These are phyloP conservation scores for Actias luna DNA, from an alignment of 2,888 invertebrate genomes.

Conservation along the genomic window DNA sequence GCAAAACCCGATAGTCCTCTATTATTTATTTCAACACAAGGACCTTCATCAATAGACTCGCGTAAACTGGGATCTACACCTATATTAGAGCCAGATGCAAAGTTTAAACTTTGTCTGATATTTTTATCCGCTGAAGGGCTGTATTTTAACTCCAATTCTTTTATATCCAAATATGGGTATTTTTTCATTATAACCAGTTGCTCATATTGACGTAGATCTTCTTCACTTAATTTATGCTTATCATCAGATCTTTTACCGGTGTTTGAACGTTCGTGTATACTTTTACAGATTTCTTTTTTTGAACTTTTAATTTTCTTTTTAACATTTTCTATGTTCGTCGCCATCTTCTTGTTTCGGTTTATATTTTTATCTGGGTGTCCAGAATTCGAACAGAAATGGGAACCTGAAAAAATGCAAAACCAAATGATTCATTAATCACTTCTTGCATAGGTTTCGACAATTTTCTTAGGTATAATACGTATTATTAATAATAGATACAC, in stretches of 20 bases:
- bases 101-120: slow-evolving; percentile 47
- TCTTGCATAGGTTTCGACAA: too few species aligned
- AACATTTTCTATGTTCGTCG: slow-evolving; percentile 40
- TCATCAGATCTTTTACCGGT: slow-evolving; percentile 26
- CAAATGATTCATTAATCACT: neutral
- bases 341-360: slow-evolving; percentile 48
- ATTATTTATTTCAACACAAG: slow-evolving; percentile 67
- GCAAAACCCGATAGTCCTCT: slow-evolving; percentile 69
- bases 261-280: slow-evolving; percentile 35
- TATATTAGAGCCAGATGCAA: slow-evolving; percentile 37
- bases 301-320: slow-evolving; percentile 46
- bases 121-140: slow-evolving; percentile 50
- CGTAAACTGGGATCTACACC: slow-evolving; percentile 50
- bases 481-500: too few species aligned
- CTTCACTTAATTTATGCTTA: slow-evolving; percentile 48
- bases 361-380: slow-evolving; percentile 29
- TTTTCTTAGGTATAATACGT: too few species aligned
- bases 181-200: slow-evolving; percentile 73
- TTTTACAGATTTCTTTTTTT: slow-evolving; percentile 39
- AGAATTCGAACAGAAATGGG: slow-evolving; percentile 31
- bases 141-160: slow-evolving; percentile 59
- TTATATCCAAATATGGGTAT: slow-evolving; percentile 68
- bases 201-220: slow-evolving; percentile 62
- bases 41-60: slow-evolving; percentile 50
- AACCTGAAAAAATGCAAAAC: slow-evolving; percentile 30